Percentiles rank a stretch among this genome's conserved stretches.
Evolutionary conservation across 2,797 vertebrate species (phyloP).

Genomic region (Pangasius mekongensis): DNA sequence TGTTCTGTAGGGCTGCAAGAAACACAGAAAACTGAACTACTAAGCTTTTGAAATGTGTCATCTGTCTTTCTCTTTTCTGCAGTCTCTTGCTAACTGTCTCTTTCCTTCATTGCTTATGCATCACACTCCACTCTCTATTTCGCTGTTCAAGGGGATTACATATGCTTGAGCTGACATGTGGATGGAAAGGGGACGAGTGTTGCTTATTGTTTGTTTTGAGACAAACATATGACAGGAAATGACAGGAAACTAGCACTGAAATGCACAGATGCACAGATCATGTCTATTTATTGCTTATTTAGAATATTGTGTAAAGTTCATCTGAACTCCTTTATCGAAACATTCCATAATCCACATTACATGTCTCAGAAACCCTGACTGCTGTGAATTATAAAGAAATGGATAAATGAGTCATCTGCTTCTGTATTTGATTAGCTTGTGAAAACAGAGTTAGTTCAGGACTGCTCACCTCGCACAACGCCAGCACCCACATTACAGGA

Average conservation of each 20-base stretch:
- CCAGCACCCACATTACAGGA: neutral
- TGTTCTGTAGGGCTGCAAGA: constrained; percentile 6
- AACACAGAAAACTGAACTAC: constrained; percentile 6
- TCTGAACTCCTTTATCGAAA: constrained; percentile 1
- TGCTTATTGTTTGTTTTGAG: neutral
- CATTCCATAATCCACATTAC: neutral
- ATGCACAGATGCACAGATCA: neutral
- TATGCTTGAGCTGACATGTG: constrained; percentile 48
- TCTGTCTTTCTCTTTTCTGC: constrained; percentile 33
- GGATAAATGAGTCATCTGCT: constrained; percentile 43
- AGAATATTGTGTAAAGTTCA: neutral
- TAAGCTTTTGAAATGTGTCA: constrained; percentile 38
- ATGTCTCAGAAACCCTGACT: neutral
- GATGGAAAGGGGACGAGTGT: neutral
- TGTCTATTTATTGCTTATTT: neutral
- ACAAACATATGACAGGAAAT: constrained; percentile 1
- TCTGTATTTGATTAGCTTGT: constrained; percentile 9
- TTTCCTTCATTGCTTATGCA: constrained; percentile 31
- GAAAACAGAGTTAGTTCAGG: neutral
- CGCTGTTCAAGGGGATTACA: constrained; percentile 31
- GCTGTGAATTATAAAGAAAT: constrained; percentile 26
- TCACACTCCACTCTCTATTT: constrained; percentile 48
- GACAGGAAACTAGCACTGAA: constrained; percentile 2
- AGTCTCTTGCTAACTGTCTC: constrained; percentile 44
- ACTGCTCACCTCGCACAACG: neutral